Evolutionary conservation across 2,113 vertebrate species (phyloP), one percentile per base, ranked within the genome.

Genomic region (Neomonachus schauinslandi): DNA sequence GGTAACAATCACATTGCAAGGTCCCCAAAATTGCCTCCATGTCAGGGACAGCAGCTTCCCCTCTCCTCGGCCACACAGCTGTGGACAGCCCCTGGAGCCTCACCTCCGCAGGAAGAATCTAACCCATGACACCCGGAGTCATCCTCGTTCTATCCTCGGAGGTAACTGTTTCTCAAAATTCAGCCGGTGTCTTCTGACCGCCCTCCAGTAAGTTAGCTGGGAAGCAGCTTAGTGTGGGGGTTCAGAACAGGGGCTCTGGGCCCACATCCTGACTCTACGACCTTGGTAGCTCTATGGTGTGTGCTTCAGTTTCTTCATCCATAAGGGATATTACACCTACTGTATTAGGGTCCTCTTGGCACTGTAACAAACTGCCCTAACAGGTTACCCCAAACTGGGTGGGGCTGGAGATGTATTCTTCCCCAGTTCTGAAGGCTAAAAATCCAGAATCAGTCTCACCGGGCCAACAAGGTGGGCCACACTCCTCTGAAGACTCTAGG

Each of bases 21-120:
- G 11, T 1, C 49, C 67, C 53, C 4, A 19, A 31, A 55, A 42
- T 83, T 0, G 26, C 53, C 94, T 63, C 46, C 28, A 21, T 33
- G 57, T n/a, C 69, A 16, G 24, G 9, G 19, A 33, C 4, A n/a
- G 15, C 0, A 2, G 21, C n/a, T 55, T n/a, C 46, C 5, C 2
- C 11, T 39, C 49, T 65, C 31, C 10, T 8, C 28, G 57, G 33
- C 59, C 89, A 39, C 90, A 91, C 19, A 12, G n/a, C 8, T 49
- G 51, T 46, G 65, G 51, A 71, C 19, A 57, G 6, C 2, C 18
- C 24, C 31, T 11, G 21, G 15, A 4, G 18, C n/a, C 10, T 10
- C 61, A 0, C 55, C 49, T 33, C 0, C n/a, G 7, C 8, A 0
- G 4, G 14, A 53, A 8, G 21, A 36, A 33, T 39, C 59, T 4